These are phyloP conservation scores for Thinocorus orbignyianus DNA, from an alignment of 2,113 vertebrate species.

Conservation along the genomic window DNA sequence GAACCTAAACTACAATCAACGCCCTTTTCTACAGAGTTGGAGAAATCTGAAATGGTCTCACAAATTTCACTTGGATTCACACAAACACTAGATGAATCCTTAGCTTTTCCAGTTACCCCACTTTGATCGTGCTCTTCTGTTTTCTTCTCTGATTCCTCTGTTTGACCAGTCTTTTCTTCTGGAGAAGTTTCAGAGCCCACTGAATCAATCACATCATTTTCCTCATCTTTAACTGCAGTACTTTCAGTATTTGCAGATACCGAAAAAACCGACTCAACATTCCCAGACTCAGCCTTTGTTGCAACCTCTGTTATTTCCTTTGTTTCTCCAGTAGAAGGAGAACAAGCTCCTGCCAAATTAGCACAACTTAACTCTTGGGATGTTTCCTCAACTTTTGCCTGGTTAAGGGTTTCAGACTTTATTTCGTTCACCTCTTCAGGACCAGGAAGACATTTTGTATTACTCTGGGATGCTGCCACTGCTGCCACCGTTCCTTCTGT, in stretches of 20 bases:
- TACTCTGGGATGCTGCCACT: slow-evolving; percentile 27
- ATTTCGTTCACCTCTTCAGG: slow-evolving; percentile 51
- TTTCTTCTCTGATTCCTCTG: slow-evolving; percentile 42
- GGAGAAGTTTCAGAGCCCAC: background rate
- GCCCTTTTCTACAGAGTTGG: slow-evolving; percentile 15
- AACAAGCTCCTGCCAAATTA: slow-evolving; percentile 34
- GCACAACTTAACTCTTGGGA: slow-evolving; percentile 43
- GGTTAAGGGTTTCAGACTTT: slow-evolving; percentile 2
- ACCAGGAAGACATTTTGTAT: slow-evolving; percentile 50
- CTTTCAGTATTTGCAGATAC: slow-evolving; percentile 55
- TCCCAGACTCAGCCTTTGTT: slow-evolving; percentile 18
- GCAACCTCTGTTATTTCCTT: slow-evolving; percentile 33
- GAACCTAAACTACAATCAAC: slow-evolving; percentile 38
- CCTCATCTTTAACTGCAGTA: slow-evolving; percentile 38
- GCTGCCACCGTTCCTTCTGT: slow-evolving; percentile 14
- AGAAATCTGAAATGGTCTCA: slow-evolving; percentile 54
- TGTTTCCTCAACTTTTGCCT: slow-evolving; percentile 32
- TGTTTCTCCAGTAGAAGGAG: slow-evolving; percentile 41
- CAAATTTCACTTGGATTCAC: slow-evolving; percentile 79
- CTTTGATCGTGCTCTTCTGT: slow-evolving; percentile 17
- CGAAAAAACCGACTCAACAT: slow-evolving; percentile 6
- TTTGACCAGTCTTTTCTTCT: slow-evolving; percentile 55
- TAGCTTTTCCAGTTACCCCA: slow-evolving; percentile 44
- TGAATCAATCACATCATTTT: slow-evolving; percentile 29
- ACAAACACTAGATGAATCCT: slow-evolving; percentile 56